A percentile compares a stretch with the other conserved stretches of the same genome.
Conservation (phyloP, 2,888 invertebrate genomes). For the Drosophila bunnanda region DNA sequence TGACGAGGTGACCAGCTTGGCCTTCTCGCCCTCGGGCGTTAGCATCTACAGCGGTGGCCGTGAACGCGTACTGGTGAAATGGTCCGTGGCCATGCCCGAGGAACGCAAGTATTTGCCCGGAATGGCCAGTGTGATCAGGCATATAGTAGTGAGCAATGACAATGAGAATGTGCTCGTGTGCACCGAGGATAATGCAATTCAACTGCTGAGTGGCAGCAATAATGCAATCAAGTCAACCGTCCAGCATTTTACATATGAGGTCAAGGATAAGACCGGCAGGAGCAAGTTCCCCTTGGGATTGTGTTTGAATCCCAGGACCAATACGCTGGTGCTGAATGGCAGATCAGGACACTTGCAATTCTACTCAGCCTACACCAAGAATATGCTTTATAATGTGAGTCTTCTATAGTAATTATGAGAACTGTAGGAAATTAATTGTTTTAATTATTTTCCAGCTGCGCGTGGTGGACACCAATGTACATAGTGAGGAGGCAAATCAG, state of each 20-base stretch:
- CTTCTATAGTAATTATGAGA: too few species aligned
- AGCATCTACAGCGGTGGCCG: conserved; percentile 91
- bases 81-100: conserved; percentile 87
- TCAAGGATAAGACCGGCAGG: conserved; percentile 84
- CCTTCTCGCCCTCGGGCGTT: conserved; percentile 88
- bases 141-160: conserved; percentile 87
- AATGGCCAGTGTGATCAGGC: conserved; percentile 88
- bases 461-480: conserved; percentile 89
- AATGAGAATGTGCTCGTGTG: conserved; percentile 88
- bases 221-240: conserved; percentile 86
- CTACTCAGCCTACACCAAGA: conserved; percentile 88
- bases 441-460: conserved; percentile 86
- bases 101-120: conserved; percentile 88
- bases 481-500: conserved; percentile 87
- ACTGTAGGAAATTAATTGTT: neutral
- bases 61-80: conserved; percentile 91
- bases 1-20: conserved; percentile 88
- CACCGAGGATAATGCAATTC: conserved; percentile 89
- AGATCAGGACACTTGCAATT: conserved; percentile 91
- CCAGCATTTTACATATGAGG: conserved; percentile 89
- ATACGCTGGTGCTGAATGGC: conserved; percentile 89
- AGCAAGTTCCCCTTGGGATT: conserved; percentile 84
- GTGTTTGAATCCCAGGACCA: conserved; percentile 87
- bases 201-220: conserved; percentile 86
- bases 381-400: conserved; percentile 89